Conservation (phyloP, 2,888 invertebrate genomes). For the Drosophila kuntzei region DNA sequence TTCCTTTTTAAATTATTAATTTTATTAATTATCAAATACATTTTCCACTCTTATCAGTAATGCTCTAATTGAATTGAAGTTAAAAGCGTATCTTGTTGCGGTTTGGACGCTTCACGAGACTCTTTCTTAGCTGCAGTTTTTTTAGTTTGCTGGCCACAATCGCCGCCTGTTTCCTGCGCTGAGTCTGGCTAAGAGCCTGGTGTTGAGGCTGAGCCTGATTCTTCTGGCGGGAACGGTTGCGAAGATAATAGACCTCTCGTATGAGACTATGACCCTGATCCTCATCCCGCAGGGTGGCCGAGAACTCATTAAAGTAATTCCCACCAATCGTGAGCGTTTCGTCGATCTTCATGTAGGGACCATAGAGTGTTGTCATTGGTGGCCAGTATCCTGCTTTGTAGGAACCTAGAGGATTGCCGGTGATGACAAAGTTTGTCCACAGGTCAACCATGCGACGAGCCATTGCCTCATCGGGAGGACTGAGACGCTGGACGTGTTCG, state of each 20-base stretch:
- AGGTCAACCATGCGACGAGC: conserved; percentile 86
- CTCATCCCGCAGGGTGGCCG: conserved; percentile 81
- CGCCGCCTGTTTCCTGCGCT: conserved; percentile 48
- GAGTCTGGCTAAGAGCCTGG: conserved; percentile 10
- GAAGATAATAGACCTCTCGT: conserved; percentile 76
- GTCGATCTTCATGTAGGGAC: conserved; percentile 85
- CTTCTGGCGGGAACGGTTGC: conserved; percentile 59
- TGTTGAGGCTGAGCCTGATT: conserved; percentile 26
- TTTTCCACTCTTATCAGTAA: conserved; percentile 18
- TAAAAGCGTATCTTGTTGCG: conserved; percentile 73
- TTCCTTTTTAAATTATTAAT: background rate
- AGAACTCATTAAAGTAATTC: conserved; percentile 84
- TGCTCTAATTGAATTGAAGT: background rate
- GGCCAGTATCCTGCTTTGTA: conserved; percentile 83
- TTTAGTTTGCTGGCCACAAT: conserved; percentile 26
- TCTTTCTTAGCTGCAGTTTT: conserved; percentile 58
- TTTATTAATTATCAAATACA: background rate
- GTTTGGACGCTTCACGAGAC: conserved; percentile 70
- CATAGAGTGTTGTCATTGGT: conserved; percentile 83
- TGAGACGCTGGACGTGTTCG: conserved; percentile 81
- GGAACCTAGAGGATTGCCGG: conserved; percentile 81
- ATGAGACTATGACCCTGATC: conserved; percentile 73
- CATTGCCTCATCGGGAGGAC: conserved; percentile 83
- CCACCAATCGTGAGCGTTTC: conserved; percentile 79
- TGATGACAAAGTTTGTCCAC: conserved; percentile 85